Base-by-base conservation (phyloP, 2,797 vertebrate species). In the Knipowitschia caucasica region DNA sequence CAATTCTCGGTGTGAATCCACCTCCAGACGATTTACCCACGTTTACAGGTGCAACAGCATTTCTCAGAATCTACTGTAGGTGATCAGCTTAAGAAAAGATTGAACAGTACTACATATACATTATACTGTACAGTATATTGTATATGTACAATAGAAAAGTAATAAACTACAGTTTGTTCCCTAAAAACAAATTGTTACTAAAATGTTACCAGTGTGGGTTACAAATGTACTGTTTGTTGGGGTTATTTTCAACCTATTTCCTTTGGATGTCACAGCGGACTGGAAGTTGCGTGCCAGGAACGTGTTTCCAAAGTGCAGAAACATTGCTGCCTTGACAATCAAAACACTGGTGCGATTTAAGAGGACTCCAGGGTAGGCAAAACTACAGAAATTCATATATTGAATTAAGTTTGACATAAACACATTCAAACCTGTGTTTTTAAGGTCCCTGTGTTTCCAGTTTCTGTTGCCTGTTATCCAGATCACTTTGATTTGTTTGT, bases 381-480 rank as follows among this genome's bases (percentile, higher is more conserved):
- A 0, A 14, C 35, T 9, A 10, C 5, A 1, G 1, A 8, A 12
- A 23, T 6, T 30, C 10, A 20, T 7, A 14, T n/a, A 47, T 11
- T 47, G 5, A 11, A 31, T 47, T 2, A 14, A 39, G 18, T 39
- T 47, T 20, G 14, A 20, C 7, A 30, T 47, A n/a, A n/a, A 3
- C 5, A 47, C 14, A 24, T 23, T 7, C 39, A n/a, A 42, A 42
- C 12, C 21, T 14, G 5, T 43, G 17, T 31, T 12, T 26, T 25
- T 44, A 77, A 92, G 91, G 50, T 90, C 89, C 0, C 25, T 92
- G 71, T 91, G 88, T 69, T 92, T 92, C 81, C 91, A 92, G 88
- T 92, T 92, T 78, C 20, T 92, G 50, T 72, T 92, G 69, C 91
- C 91, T 1, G 89, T 91, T 57, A 91, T 92, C 82, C 91, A 92